Conservation (phyloP, 2,888 invertebrate genomes). For the Nineta flava region DNA sequence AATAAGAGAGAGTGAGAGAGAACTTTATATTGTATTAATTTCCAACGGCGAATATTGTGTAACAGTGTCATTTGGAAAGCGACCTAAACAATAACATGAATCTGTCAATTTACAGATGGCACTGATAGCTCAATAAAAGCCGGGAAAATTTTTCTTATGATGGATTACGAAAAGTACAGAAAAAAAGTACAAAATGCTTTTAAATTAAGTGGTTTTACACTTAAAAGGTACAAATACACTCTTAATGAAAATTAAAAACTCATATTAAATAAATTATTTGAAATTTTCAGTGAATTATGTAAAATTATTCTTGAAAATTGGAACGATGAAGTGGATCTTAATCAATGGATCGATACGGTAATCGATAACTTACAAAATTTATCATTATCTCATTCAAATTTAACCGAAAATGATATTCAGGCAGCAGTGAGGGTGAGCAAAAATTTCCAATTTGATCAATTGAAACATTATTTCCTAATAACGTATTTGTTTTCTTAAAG, state of each 20-base stretch:
- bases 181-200: conserved; percentile 49
- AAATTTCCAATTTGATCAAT: conserved; percentile 15
- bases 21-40: too few relatives aligned
- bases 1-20: too few relatives aligned
- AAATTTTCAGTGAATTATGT: conserved; percentile 47
- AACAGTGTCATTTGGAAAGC: too few relatives aligned
- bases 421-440: conserved; percentile 48
- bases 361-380: conserved; percentile 66
- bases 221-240: conserved; percentile 35
- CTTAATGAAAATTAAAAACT: not conserved
- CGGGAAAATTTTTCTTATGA: not conserved
- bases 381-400: conserved; percentile 50
- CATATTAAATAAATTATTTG: conserved; percentile 4
- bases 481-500: conserved; percentile 11
- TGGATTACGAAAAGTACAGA: conserved; percentile 29
- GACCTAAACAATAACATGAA: too few relatives aligned
- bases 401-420: conserved; percentile 57
- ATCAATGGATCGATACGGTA: conserved; percentile 57
- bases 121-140: too few relatives aligned
- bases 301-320: conserved; percentile 56
- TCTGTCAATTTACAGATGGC: too few relatives aligned
- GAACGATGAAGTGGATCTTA: conserved; percentile 43
- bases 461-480: conserved; percentile 3
- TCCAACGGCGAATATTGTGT: too few relatives aligned
- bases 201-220: conserved; percentile 57